Evolutionary conservation across 92 coral and sea anemone genomes (phyloP), one percentile per base, ranked within the genome.

Genomic region (Chrysogorgia sp.): DNA sequence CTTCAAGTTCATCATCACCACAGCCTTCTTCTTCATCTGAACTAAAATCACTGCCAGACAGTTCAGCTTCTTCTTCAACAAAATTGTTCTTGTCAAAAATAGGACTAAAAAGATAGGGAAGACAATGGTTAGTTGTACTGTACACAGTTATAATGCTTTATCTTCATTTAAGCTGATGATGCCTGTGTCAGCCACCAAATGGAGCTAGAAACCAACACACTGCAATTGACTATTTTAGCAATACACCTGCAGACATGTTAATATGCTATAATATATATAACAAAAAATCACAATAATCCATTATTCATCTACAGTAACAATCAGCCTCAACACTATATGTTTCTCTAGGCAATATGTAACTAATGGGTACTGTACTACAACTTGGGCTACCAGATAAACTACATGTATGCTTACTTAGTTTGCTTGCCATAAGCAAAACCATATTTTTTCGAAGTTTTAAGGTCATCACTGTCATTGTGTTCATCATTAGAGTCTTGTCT

Each of bases 31-130:
- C 97, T 67, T 81, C 97, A 81, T 94, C 98, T 3, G 98, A 94
- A 15, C 98, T 97, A 14, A 90, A 89, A 30, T 94, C 98, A 76
- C 98, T 94, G 3, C 98, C 98, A 14, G 98, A 94, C 28, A 94
- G 81, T 43, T 94, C 98, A 20, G 98, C 98, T 59, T 94, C 98
- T 53, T 94, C 90, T 63, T 94, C 98, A 56, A 89, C 63, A 72
- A 94, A 94, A 37, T 92, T 89, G 17, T 78, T 86, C 75, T 92
- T 94, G 35, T 91, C 90, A 84, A 94, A 94, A 70, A 94, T 26
- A 23, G 85, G 85, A 70, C 82, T 82, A 50, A 21, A 25, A 60
- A 47, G 53, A 47, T 7, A 2, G 15, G 53, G n/a, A 47, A n/a
- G 15, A 47, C 5, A 37, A 37, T 37, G 43, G 5, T 5, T 37